Evolutionary conservation across 2,797 vertebrate genomes (phyloP).

Genomic region (Smutsia gigantea): DNA sequence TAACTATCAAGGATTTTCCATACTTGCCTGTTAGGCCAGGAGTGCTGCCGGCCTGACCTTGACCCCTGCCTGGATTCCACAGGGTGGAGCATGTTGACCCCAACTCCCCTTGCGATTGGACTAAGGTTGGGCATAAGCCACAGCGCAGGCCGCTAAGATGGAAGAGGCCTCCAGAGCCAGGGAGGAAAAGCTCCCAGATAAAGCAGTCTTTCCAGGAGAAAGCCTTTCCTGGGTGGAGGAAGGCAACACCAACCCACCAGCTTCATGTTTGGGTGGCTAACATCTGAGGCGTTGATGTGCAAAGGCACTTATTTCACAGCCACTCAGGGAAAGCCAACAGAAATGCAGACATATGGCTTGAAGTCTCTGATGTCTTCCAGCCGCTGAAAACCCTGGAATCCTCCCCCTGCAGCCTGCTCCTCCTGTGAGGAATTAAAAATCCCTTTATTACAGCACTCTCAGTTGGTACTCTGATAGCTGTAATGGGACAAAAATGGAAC

Average conservation of each 20-base stretch:
- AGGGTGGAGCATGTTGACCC: background rate
- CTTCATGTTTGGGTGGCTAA: background rate
- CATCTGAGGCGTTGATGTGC: background rate
- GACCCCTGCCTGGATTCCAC: background rate
- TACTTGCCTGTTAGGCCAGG: background rate
- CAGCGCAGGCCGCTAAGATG: background rate
- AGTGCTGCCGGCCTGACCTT: background rate
- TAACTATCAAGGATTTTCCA: background rate
- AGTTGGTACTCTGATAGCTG: background rate
- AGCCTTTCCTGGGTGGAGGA: background rate
- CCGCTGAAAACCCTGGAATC: background rate
- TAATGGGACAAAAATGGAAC: background rate
- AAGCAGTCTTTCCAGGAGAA: background rate
- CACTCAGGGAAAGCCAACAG: background rate
- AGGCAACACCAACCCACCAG: background rate
- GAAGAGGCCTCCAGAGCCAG: background rate
- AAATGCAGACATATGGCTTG: background rate
- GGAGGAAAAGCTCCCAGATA: background rate
- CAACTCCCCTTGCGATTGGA: rapidly evolving
- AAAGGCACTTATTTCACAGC: background rate
- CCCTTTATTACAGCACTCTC: background rate
- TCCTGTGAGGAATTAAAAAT: background rate
- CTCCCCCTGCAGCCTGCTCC: background rate
- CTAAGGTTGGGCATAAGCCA: background rate
- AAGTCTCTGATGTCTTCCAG: background rate